Evolutionary conservation across 2,113 vertebrate genomes (phyloP).

Genomic region (Trachemys scripta): DNA sequence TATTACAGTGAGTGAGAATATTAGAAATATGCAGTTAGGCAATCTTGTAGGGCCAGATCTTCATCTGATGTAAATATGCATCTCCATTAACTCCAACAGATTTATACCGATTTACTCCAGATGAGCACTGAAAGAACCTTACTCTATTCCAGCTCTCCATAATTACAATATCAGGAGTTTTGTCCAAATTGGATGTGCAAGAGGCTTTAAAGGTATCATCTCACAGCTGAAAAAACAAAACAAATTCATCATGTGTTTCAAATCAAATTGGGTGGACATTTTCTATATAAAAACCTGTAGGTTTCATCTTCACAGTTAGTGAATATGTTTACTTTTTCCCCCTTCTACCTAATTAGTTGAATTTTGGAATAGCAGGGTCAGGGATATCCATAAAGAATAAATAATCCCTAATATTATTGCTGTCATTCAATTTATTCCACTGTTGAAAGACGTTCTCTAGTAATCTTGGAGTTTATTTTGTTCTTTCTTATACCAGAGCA

Average conservation of each 20-base stretch:
- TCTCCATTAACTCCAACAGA: conserved; percentile 61
- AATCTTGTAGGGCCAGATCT: background rate
- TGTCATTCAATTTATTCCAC: conserved; percentile 71
- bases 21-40: background rate
- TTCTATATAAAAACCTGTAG: conserved; percentile 68
- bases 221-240: conserved; percentile 84
- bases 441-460: conserved; percentile 23
- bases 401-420: conserved; percentile 69
- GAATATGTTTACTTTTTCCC: conserved; percentile 64
- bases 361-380: conserved; percentile 32
- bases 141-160: conserved; percentile 40
- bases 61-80: conserved; percentile 1
- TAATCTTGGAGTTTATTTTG: conserved; percentile 25
- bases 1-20: conserved; percentile 12
- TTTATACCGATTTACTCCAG: conserved; percentile 54
- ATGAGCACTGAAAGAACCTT: conserved; percentile 57
- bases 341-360: conserved; percentile 75
- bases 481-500: background rate
- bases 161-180: conserved; percentile 56
- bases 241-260: conserved; percentile 63
- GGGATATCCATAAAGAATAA: conserved; percentile 50
- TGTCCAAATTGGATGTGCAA: conserved; percentile 58
- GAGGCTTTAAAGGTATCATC: conserved; percentile 74
- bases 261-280: conserved; percentile 63
- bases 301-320: conserved; percentile 74